Percentiles rank a stretch among this genome's conserved stretches.
Evolutionary conservation across 2,797 vertebrate species (phyloP).

Genomic region (Okamejei kenojei): DNA sequence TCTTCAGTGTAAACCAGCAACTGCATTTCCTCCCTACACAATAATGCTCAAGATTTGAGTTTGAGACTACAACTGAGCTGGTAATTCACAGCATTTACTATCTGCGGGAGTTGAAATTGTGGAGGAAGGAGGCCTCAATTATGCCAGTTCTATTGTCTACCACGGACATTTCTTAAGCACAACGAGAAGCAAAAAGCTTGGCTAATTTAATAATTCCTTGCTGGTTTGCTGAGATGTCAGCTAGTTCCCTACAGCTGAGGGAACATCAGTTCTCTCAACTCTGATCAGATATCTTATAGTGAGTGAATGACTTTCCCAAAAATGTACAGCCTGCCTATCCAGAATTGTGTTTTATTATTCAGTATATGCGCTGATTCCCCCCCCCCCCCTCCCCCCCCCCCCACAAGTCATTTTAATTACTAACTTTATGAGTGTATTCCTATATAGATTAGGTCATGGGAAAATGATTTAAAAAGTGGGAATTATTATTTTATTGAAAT

Average conservation of each 20-base stretch:
- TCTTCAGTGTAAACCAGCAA: no score
- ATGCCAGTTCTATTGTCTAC: neutral
- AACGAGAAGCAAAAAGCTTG: neutral
- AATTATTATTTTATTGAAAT: neutral
- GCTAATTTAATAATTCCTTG: neutral
- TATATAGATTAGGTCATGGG: neutral
- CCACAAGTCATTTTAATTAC: neutral
- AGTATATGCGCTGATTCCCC: neutral
- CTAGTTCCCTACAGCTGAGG: neutral
- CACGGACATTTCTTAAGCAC: neutral
- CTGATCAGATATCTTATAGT: neutral
- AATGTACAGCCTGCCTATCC: neutral
- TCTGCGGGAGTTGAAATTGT: neutral
- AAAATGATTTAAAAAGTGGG: neutral
- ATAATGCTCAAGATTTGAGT: neutral
- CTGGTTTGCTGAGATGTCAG: neutral
- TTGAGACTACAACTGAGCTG: neutral
- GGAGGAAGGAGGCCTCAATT: neutral
- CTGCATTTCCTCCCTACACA: no score
- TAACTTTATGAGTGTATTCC: neutral
- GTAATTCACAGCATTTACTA: neutral
- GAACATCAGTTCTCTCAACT: neutral
- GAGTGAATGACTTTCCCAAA: neutral
- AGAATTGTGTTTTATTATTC: neutral
- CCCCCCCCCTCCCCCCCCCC: no score